A percentile compares a stretch with the other conserved stretches of the same genome.
phyloP scores from a whole-genome alignment of 2,797 vertebrate species.

The Gadopsis bispinosus region DNA sequence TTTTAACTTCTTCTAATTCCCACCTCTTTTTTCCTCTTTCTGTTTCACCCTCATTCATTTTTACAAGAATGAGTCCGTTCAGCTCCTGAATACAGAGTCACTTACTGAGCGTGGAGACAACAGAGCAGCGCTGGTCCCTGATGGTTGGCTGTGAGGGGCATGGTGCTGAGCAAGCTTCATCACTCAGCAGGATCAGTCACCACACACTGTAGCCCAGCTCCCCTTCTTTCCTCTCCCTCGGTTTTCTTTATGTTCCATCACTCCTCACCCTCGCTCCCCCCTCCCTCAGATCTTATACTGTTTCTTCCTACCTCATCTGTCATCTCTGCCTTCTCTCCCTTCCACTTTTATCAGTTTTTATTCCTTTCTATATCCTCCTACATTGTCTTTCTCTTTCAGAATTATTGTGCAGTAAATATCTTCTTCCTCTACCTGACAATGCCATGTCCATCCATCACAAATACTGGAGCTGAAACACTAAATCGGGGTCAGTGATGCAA shows the following conservation, averaged over 20 bases:
- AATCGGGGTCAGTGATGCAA: slow-evolving; percentile 57
- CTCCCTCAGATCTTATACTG: slow-evolving; percentile 35
- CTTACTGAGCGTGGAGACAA: slow-evolving; percentile 64
- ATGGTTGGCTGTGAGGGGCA: slow-evolving; percentile 74
- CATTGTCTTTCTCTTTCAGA: slow-evolving; percentile 37
- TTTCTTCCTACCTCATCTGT: slow-evolving; percentile 25
- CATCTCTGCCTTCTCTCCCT: slow-evolving; percentile 12
- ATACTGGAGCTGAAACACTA: slow-evolving; percentile 41
- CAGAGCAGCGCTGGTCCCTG: slow-evolving; percentile 65
- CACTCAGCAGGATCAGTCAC: slow-evolving; percentile 72
- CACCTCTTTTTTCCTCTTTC: slow-evolving; percentile 4
- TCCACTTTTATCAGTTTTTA: slow-evolving; percentile 23
- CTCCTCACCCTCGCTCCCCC: neutral
- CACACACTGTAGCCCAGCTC: slow-evolving; percentile 38
- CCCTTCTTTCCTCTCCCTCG: slow-evolving; percentile 17
- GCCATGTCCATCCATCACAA: slow-evolving; percentile 47
- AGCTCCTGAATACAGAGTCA: slow-evolving; percentile 47
- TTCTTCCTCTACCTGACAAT: slow-evolving; percentile 16
- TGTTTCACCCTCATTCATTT: slow-evolving; percentile 55
- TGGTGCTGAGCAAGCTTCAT: slow-evolving; percentile 79
- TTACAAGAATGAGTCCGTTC: slow-evolving; percentile 59
- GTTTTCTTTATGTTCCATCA: slow-evolving; percentile 48
- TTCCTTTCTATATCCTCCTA: slow-evolving; percentile 5
- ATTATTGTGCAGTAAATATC: slow-evolving; percentile 49
- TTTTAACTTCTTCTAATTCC: slow-evolving; percentile 23